Percentiles rank a stretch among this genome's conserved stretches.
Conservation (phyloP, 2,888 invertebrate genomes). For the Xestobium rufovillosum region DNA sequence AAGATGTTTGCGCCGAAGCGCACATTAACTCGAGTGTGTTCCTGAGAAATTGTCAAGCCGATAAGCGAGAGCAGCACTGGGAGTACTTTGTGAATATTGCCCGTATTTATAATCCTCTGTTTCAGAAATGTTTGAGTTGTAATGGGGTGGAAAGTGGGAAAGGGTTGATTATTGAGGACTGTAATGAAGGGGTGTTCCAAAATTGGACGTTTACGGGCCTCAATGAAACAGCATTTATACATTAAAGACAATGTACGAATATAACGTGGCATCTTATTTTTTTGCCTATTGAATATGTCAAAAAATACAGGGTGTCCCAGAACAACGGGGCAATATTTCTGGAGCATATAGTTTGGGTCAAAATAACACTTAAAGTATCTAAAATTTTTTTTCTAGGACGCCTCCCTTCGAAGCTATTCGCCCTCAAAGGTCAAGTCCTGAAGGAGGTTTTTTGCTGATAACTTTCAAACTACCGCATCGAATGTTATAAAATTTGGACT, state of each 20-base stretch:
- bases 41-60: conserved; percentile 45
- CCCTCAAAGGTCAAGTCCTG: no score
- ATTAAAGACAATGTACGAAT: background rate
- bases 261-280: no score
- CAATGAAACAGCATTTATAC: conserved; percentile 30
- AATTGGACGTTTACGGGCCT: conserved; percentile 38
- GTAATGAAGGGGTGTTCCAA: conserved; percentile 33
- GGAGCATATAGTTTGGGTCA: no score
- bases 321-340: no score
- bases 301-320: no score
- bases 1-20: conserved; percentile 65
- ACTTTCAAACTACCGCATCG: no score
- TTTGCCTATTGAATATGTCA: no score
- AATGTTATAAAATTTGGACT: no score
- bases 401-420: no score
- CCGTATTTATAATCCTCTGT: conserved; percentile 37
- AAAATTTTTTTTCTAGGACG: no score
- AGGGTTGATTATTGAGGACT: conserved; percentile 35
- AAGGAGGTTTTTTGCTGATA: no score
- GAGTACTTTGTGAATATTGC: conserved; percentile 33
- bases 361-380: no score
- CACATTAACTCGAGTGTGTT: conserved; percentile 45
- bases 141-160: conserved; percentile 37
- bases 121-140: conserved; percentile 38
- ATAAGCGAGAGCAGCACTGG: conserved; percentile 41